Base-by-base conservation (phyloP, 2,113 vertebrate species). In the Hipposideros armiger region DNA sequence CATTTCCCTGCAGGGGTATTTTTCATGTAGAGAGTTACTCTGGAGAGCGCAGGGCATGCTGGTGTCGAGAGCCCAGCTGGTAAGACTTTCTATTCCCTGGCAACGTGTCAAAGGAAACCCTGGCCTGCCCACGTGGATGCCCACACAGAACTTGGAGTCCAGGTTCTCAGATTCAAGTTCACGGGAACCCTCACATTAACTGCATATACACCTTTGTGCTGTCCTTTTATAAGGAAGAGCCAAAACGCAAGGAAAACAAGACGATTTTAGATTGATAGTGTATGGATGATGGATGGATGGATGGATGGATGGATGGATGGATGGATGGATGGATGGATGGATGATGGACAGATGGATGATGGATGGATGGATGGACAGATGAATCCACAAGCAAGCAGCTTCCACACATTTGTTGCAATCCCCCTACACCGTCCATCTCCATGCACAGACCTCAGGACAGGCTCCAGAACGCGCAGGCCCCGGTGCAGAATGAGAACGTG, bases 11-110 rank as follows among this genome's bases (percentile, higher is more conserved):
- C 19, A 0, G 26, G 42, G 56, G 30, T 17, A 6, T 11, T 72
- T 60, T 54, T 80, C 11, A 0, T 9, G 22, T 14, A n/a, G 56
- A 52, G 66, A 70, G 74, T 3, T 0, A 4, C 47, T 5, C 54
- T 4, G 40, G 30, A 4, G 8, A 1, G 6, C 4, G 6, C 47
- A 15, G 60, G 32, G 60, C 4, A 1, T 36, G 26, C 47, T 4
- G 14, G 1, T 1, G 1, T 4, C 11, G 62, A 54, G 36, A 36
- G 10, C 76, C 60, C 40, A 0, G 3, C 6, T 5, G 1, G 60
- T 15, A 30, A 66, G 74, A 17, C 42, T 3, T 2, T 19, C 3
- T 5, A 2, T 15, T 24, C 11, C 28, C 11, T 56, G 7, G 50
- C n/a, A n/a, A 11, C 30, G 11, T 11, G 40, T 30, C 30, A 6